phyloP scores from a whole-genome alignment of 2,113 vertebrate genomes.

The Callocephalon fimbriatum region DNA sequence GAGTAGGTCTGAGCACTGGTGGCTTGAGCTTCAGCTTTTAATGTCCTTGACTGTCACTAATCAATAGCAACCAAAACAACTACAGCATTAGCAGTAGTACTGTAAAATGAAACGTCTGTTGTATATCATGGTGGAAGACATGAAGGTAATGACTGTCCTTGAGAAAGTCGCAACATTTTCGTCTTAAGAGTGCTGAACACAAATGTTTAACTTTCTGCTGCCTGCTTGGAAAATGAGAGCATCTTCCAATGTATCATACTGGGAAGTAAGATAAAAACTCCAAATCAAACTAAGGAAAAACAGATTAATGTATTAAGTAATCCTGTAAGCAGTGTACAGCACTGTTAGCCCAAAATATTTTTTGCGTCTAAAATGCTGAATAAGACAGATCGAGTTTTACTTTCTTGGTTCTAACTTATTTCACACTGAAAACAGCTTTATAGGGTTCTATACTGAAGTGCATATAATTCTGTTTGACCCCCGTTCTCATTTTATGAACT shows the following conservation, averaged over 20 bases:
- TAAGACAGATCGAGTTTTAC: neutral
- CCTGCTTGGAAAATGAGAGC: neutral
- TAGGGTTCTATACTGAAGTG: neutral
- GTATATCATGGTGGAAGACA: neutral
- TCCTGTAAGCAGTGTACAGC: neutral
- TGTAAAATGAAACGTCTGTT: neutral
- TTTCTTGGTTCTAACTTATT: neutral
- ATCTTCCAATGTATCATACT: neutral
- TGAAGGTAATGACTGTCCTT: neutral
- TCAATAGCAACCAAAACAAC: slow-evolving; percentile 40
- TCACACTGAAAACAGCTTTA: slow-evolving; percentile 9
- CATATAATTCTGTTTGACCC: neutral
- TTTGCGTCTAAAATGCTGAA: neutral
- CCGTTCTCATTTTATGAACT: slow-evolving; percentile 14
- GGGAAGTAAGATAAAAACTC: neutral
- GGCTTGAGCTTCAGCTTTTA: neutral
- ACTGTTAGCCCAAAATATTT: neutral
- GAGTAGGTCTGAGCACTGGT: neutral
- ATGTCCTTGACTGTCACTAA: slow-evolving; percentile 14
- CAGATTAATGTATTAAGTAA: neutral
- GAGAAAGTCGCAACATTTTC: neutral
- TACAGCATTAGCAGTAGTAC: neutral
- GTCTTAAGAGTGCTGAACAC: neutral
- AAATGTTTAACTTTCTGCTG: neutral
- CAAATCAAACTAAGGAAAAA: neutral